Evolutionary conservation across 2,888 invertebrate genomes (phyloP).

Genomic region (Pelosia muscerda): DNA sequence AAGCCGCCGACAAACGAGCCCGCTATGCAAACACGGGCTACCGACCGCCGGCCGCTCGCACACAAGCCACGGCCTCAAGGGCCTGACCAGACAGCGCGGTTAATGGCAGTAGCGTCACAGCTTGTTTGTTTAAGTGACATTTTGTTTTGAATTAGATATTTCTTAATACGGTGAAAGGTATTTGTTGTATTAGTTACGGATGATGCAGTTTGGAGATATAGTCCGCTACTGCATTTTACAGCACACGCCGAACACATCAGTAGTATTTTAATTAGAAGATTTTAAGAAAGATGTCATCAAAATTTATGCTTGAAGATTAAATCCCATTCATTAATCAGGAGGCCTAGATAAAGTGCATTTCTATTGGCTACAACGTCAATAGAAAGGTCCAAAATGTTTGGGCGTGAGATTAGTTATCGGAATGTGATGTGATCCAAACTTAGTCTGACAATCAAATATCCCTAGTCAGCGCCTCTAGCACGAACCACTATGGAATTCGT

Average conservation of each 20-base stretch:
- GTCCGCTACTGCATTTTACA: conserved; percentile 26
- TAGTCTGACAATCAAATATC: too few species aligned
- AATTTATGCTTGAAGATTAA: not conserved
- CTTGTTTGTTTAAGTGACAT: conserved; percentile 43
- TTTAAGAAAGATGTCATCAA: not conserved
- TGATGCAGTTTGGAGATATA: not conserved
- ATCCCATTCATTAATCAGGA: too few species aligned
- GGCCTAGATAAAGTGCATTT: not conserved
- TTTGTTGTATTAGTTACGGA: conserved; percentile 15
- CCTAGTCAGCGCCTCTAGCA: too few species aligned
- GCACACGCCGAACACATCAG: not conserved
- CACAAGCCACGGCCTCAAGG: conserved; percentile 43
- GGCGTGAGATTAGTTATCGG: too few species aligned
- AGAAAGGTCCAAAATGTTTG: too few species aligned
- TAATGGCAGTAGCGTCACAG: conserved; percentile 50
- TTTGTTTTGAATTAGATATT: conserved; percentile 43
- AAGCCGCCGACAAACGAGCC: conserved; percentile 68
- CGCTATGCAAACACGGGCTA: conserved; percentile 67
- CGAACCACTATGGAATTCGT: too few species aligned
- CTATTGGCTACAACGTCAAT: too few species aligned
- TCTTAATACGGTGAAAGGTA: conserved; percentile 25
- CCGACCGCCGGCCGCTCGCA: conserved; percentile 49
- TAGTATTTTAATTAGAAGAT: not conserved
- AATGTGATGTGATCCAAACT: too few species aligned
- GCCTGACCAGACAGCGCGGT: conserved; percentile 43